Evolutionary conservation across 2,797 vertebrate species (phyloP).

Genomic region (Rhincodon typus): DNA sequence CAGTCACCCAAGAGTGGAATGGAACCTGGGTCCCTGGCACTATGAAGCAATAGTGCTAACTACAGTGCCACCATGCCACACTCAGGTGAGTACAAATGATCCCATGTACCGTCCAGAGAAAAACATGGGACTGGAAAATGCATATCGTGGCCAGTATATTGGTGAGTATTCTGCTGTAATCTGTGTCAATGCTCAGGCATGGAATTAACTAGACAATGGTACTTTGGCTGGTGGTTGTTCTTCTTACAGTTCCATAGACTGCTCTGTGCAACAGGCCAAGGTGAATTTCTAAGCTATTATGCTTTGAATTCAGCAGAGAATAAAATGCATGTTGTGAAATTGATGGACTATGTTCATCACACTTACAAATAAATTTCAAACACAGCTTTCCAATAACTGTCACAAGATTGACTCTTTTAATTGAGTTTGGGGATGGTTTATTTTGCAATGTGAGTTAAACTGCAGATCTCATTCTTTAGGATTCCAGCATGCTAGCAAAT

Average conservation of each 20-base stretch:
- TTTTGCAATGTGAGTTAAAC: neutral
- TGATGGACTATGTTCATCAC: neutral
- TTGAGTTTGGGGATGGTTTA: neutral
- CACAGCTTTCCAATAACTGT: neutral
- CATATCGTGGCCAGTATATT: neutral
- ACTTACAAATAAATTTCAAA: neutral
- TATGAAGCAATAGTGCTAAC: too few species aligned
- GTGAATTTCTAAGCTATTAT: neutral
- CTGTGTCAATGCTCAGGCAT: neutral
- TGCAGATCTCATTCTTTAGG: neutral
- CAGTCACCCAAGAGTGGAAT: too few species aligned
- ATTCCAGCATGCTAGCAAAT: neutral
- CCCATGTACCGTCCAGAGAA: too few species aligned
- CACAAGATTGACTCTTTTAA: neutral
- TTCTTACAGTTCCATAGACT: neutral
- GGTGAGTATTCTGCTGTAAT: neutral
- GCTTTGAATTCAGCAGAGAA: neutral
- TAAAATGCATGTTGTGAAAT: neutral
- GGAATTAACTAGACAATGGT: neutral
- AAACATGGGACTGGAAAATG: too few species aligned
- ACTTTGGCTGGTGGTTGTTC: neutral
- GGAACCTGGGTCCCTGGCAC: too few species aligned
- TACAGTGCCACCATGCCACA: too few species aligned
- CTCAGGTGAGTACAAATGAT: too few species aligned
- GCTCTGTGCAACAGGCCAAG: neutral